Evolutionary conservation across 2,113 vertebrate species (phyloP), one percentile per base, ranked within the genome.

Genomic region (Anser cygnoides): DNA sequence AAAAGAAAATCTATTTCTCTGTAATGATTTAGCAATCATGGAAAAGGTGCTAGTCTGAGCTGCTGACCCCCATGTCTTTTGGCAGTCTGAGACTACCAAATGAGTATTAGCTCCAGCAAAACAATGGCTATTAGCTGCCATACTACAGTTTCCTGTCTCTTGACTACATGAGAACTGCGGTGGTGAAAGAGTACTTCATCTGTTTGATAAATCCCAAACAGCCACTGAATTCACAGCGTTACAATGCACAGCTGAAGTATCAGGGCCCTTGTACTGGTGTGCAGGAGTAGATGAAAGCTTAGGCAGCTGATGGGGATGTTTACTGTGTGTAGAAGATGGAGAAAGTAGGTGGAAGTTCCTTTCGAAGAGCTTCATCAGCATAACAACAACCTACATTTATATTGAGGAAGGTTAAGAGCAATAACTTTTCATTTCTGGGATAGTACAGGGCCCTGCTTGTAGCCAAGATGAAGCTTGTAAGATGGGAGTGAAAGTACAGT

Each of bases 31-130:
- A 65, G 71, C 72, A 92, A 37, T 89, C 71, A 8, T 20, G 46
- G 76, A 79, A 72, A 93, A 87, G 88, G 89, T 96, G 95, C 87
- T 96, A 76, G 43, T 85, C 84, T 75, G 79, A 92, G 73, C 63
- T 92, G 77, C 75, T 89, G 52, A 83, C 54, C 52, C 76, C 49
- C 17, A 2, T 29, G 28, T 76, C 46, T 94, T 90, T 75, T 70
- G 75, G 41, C 89, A 92, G 43, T 80, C 61, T 65, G 41, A 80
- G 43, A 57, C 74, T 54, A 83, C 44, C 74, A 28, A 66, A 65
- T 37, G 58, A 72, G 41, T 62, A 70, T 93, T 90, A 67, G 82
- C 49, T 85, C 75, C 52, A 63, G 58, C 62, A 68, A 63, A 87
- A 62, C 31, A 46, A 10, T 58, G 72, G 39, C 68, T 83, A 1